Percentiles rank a stretch among this genome's conserved stretches.
Conservation (phyloP, 2,797 vertebrate species). For the Chrysocyon brachyurus region DNA sequence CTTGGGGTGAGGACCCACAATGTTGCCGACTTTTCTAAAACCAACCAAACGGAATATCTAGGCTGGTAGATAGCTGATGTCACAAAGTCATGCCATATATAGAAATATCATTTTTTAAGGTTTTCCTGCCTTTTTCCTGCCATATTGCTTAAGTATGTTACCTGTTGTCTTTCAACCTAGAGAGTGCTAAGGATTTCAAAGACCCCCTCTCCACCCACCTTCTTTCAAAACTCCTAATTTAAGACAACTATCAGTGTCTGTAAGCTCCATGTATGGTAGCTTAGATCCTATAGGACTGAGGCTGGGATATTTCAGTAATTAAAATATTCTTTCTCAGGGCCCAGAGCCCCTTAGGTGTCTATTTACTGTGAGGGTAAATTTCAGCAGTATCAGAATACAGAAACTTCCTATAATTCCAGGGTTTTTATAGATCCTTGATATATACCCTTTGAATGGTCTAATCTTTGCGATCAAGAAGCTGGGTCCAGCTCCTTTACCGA, state of each 20-base stretch:
- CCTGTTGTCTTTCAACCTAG: not conserved
- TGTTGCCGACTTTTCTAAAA: not conserved
- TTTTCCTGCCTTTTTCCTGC: not conserved
- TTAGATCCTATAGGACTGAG: not conserved
- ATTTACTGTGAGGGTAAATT: not conserved
- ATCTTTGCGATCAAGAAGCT: not conserved
- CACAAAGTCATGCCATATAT: not conserved
- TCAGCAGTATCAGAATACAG: not conserved
- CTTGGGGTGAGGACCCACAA: not conserved
- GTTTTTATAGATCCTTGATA: not conserved
- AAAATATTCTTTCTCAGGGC: constrained; percentile 7
- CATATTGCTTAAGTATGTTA: not conserved
- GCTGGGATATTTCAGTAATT: not conserved
- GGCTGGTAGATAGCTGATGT: not conserved
- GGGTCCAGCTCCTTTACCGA: not conserved
- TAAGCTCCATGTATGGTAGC: not conserved
- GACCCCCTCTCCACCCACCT: not conserved
- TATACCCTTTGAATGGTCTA: not conserved
- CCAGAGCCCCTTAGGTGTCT: not conserved
- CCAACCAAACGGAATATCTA: not conserved
- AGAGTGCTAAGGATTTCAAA: not conserved
- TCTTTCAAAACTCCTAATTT: constrained; percentile 8
- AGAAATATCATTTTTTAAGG: not conserved
- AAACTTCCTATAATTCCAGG: not conserved
- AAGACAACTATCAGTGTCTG: not conserved